These are phyloP conservation scores for Cervus canadensis DNA, from an alignment of 2,113 vertebrate species.

Conservation along the genomic window DNA sequence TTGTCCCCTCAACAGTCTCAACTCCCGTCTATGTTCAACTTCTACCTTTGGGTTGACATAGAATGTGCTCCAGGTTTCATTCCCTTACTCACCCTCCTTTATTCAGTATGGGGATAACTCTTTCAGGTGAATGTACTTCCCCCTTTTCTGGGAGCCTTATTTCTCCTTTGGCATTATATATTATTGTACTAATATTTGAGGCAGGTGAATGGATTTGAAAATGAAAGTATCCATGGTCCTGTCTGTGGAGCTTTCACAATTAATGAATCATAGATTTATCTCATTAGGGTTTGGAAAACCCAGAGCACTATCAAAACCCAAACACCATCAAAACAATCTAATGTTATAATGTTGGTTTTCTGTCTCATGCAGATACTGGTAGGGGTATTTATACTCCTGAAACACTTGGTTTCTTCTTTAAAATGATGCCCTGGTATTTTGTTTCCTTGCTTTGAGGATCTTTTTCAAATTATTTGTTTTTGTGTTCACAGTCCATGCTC, in stretches of 20 bases:
- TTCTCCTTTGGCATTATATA: not conserved
- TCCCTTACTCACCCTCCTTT: not conserved
- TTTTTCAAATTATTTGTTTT: not conserved
- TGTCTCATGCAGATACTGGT: not conserved
- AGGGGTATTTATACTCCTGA: not conserved
- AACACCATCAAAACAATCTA: not conserved
- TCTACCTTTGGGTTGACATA: not conserved
- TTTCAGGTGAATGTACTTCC: not conserved
- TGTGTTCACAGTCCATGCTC: slow-evolving; percentile 87
- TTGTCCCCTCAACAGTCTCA: not conserved
- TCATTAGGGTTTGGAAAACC: slow-evolving; percentile 1
- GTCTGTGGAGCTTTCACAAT: not conserved
- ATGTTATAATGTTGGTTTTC: not conserved
- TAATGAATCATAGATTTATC: slow-evolving; percentile 27
- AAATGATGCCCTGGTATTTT: not conserved
- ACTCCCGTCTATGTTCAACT: not conserved
- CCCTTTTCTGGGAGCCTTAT: not conserved
- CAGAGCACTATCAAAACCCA: not conserved
- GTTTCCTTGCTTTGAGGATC: not conserved
- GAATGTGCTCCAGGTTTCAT: not conserved
- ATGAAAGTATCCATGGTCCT: not conserved
- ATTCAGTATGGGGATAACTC: not conserved
- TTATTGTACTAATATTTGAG: not conserved
- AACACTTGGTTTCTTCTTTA: not conserved
- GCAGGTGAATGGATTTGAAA: not conserved